Percentiles rank a stretch among this genome's conserved stretches.
phyloP scores from a whole-genome alignment of 2,113 vertebrate genomes.

The Dasyprocta punctata region DNA sequence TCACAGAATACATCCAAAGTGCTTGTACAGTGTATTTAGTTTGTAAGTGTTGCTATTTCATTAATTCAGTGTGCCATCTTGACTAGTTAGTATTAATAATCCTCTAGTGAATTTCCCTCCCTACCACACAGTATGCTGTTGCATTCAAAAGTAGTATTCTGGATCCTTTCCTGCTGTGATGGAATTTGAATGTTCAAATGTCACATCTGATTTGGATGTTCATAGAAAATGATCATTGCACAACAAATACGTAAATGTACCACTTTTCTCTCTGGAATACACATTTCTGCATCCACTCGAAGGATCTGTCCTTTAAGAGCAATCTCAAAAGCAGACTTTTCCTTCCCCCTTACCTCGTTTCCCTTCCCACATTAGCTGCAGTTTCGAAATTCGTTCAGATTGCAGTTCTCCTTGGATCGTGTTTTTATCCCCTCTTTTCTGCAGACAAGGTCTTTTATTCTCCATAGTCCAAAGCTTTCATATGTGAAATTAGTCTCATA shows the following conservation, averaged over 20 bases:
- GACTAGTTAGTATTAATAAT: neutral
- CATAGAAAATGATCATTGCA: neutral
- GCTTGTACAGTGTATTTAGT: neutral
- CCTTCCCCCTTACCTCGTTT: neutral
- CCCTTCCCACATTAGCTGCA: neutral
- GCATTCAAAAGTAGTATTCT: neutral
- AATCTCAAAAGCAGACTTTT: neutral
- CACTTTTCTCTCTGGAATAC: neutral
- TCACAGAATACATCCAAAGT: neutral
- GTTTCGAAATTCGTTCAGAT: slow-evolving; percentile 16
- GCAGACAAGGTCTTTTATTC: neutral
- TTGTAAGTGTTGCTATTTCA: neutral
- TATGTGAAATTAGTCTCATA: slow-evolving; percentile 45
- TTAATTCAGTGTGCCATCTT: neutral
- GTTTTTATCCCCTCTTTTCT: neutral
- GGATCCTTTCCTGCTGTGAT: neutral
- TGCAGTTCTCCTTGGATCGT: neutral
- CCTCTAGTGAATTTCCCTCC: neutral
- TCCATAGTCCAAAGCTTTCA: slow-evolving; percentile 7
- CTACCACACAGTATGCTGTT: neutral
- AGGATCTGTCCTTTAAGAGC: neutral
- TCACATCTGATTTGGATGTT: neutral
- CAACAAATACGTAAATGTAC: neutral
- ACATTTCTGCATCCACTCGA: neutral
- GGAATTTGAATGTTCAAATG: neutral